These are phyloP conservation scores for Papilio demoleus DNA, from an alignment of 2,888 invertebrate species.

Conservation along the genomic window DNA sequence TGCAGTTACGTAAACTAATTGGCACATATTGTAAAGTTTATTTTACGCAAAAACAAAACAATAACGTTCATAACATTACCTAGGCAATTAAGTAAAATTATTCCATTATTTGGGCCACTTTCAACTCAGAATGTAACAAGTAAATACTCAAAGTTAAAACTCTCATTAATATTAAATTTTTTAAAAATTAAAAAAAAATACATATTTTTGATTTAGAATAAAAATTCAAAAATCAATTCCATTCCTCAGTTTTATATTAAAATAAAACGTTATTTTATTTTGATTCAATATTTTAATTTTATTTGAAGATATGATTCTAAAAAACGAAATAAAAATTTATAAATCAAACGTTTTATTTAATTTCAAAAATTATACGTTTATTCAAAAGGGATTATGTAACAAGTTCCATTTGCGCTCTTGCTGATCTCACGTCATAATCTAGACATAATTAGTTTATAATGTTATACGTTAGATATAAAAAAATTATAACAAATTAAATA, in stretches of 20 bases:
- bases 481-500: constrained; percentile 28
- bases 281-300: not conserved
- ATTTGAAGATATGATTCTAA: not conserved
- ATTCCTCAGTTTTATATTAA: not conserved
- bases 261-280: not conserved
- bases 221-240: not conserved
- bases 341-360: not conserved
- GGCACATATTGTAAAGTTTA: constrained; percentile 26
- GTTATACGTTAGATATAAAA: constrained; percentile 33
- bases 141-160: constrained; percentile 26
- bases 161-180: not conserved
- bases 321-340: not conserved
- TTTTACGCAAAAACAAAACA: constrained; percentile 27
- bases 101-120: constrained; percentile 27
- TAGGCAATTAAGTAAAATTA: constrained; percentile 33
- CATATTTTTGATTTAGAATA: not conserved
- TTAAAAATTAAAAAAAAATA: not conserved
- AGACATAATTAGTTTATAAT: constrained; percentile 36
- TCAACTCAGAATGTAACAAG: constrained; percentile 3
- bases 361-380: not conserved
- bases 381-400: not conserved
- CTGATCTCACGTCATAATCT: constrained; percentile 39
- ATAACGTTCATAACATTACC: constrained; percentile 32
- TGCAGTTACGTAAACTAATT: constrained; percentile 27
- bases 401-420: constrained; percentile 24